Percentiles rank a stretch among this genome's conserved stretches.
These are phyloP conservation scores for Coremacera marginata DNA, from an alignment of 2,888 invertebrate species.

Conservation along the genomic window DNA sequence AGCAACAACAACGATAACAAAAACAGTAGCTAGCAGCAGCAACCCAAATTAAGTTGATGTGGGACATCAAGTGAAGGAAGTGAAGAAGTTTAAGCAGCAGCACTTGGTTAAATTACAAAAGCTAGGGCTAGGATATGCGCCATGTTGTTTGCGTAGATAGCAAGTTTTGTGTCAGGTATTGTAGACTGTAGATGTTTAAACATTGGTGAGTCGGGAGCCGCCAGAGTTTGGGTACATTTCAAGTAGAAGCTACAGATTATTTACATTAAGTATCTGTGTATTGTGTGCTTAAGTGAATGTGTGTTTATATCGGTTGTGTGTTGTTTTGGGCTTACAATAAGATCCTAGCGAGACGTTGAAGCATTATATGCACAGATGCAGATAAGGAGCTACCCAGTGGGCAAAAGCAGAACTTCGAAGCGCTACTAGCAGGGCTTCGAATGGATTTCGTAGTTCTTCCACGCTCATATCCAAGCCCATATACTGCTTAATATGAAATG, in stretches of 20 bases:
- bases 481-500: too few relatives aligned
- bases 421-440: too few relatives aligned
- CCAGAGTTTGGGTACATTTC: too few relatives aligned
- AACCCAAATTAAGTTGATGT: not conserved
- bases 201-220: too few relatives aligned
- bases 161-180: not conserved
- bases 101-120: too few relatives aligned
- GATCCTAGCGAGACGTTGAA: too few relatives aligned
- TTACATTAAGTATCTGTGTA: not conserved
- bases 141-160: not conserved
- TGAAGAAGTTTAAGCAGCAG: too few relatives aligned
- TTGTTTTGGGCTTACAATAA: not conserved
- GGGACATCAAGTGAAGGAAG: slow-evolving; percentile 6
- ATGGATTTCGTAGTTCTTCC: too few relatives aligned
- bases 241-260: not conserved
- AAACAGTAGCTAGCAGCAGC: not conserved
- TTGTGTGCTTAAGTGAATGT: not conserved
- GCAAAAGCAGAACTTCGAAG: too few relatives aligned
- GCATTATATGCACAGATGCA: not conserved
- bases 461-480: too few relatives aligned
- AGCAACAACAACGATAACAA: not conserved
- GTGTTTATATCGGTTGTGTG: not conserved
- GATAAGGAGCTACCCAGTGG: not conserved
- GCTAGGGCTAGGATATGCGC: not conserved
- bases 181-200: too few relatives aligned